Percentiles rank a stretch among this genome's conserved stretches.
Evolutionary conservation across 1,140 invertebrate genomes (phyloP).

Genomic region (Penaeus chinensis): DNA sequence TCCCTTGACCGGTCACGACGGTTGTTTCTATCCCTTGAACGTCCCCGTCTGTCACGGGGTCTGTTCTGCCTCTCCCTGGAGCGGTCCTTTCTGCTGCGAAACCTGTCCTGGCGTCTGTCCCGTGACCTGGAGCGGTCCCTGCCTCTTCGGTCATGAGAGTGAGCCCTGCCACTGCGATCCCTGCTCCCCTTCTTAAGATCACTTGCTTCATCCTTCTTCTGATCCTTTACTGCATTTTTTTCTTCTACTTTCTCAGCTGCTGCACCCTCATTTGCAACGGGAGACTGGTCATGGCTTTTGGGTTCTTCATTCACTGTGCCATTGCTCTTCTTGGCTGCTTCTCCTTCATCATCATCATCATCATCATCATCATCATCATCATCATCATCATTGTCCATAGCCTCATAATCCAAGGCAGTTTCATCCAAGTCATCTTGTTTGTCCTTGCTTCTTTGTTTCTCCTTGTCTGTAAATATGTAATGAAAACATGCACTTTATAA

Average conservation of each 20-base stretch:
- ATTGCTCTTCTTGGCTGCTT: not conserved
- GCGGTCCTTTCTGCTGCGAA: not conserved
- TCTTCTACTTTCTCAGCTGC: no score
- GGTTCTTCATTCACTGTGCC: not conserved
- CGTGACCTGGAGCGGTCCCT: not conserved
- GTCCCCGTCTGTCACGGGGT: not conserved
- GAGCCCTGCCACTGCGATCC: not conserved
- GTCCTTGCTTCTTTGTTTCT: constrained; percentile 35
- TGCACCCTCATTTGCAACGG: no score
- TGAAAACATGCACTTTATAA: not conserved
- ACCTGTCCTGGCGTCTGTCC: not conserved
- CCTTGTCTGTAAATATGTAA: not conserved
- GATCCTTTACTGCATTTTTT: not conserved
- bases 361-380: constrained; percentile 34
- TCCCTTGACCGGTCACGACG: not conserved
- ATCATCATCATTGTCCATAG: constrained; percentile 50
- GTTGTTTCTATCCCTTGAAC: constrained; percentile 1
- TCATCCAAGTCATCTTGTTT: constrained; percentile 50
- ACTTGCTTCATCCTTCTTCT: not conserved
- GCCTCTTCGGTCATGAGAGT: not conserved
- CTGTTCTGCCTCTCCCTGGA: not conserved
- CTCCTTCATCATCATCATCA: constrained; percentile 14
- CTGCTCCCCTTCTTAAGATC: not conserved
- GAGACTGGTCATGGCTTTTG: not conserved
- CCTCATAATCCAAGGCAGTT: constrained; percentile 54